Evolutionary conservation across 2,888 invertebrate genomes (phyloP).

Genomic region (Dorcus hopei): DNA sequence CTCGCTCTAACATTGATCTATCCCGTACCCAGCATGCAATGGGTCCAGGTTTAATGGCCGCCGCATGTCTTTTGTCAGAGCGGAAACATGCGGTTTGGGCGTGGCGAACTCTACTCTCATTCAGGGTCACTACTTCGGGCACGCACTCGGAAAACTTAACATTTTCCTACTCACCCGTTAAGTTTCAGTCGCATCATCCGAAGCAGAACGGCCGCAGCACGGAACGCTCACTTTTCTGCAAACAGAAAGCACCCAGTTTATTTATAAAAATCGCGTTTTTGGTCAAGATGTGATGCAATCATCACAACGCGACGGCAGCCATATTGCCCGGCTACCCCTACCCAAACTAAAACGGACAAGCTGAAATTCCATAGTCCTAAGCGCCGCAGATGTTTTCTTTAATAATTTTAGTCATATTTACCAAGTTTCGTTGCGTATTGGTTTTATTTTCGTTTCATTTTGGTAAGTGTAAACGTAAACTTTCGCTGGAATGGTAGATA

Average conservation of each 20-base stretch:
- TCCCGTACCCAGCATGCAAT: conserved; percentile 21
- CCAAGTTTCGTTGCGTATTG: conserved; percentile 14
- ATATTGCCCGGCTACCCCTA: conserved; percentile 40
- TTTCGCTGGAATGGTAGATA: conserved; percentile 15
- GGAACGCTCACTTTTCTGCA: background rate
- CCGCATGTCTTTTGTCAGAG: conserved; percentile 38
- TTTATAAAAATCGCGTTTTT: background rate
- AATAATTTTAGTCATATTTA: conserved; percentile 10
- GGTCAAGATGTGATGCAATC: conserved; percentile 14
- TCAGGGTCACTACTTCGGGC: conserved; percentile 17
- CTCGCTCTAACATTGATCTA: conserved; percentile 2
- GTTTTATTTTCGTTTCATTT: conserved; percentile 14
- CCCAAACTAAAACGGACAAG: conserved; percentile 24
- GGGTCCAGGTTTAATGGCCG: conserved; percentile 29
- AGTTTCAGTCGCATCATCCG: background rate
- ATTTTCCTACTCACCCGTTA: conserved; percentile 1
- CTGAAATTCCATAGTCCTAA: background rate
- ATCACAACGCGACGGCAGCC: conserved; percentile 34
- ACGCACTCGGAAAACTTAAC: conserved; percentile 6
- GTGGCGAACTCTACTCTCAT: conserved; percentile 38
- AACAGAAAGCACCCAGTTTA: background rate
- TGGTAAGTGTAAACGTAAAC: conserved; percentile 15
- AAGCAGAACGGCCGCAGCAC: conserved; percentile 1
- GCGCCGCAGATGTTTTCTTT: conserved; percentile 12
- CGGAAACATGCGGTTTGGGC: conserved; percentile 40